A percentile compares a stretch with the other conserved stretches of the same genome.
phyloP scores from a whole-genome alignment of 2,888 invertebrate genomes.

The Synergus itoensis region DNA sequence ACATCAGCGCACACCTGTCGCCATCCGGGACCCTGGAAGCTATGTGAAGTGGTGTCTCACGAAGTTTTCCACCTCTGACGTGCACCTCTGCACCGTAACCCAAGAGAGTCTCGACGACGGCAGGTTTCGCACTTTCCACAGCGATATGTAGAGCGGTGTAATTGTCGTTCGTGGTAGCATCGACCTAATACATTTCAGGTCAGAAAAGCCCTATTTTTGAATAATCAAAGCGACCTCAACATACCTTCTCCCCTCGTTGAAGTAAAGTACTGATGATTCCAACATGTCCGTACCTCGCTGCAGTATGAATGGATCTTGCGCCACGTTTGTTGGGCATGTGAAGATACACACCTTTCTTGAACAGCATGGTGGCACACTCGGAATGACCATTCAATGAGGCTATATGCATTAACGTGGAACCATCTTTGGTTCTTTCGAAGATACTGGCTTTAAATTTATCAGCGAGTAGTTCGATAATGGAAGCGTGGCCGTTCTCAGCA shows the following conservation, averaged over 20 bases:
- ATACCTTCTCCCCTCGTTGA: conserved; percentile 96
- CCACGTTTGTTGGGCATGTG: conserved; percentile 99
- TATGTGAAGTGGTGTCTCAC: conserved; percentile 98
- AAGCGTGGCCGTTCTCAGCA: conserved; percentile 97
- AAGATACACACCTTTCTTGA: conserved; percentile 98
- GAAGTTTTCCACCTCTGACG: conserved; percentile 91
- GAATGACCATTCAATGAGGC: conserved; percentile 98
- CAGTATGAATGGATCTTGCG: conserved; percentile 98
- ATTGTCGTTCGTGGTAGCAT: conserved; percentile 84
- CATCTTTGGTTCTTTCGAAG: conserved; percentile 97
- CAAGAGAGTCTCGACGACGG: conserved; percentile 95
- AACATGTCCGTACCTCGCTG: conserved; percentile 97
- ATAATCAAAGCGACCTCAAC: conserved; percentile 4
- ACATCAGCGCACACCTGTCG: conserved; percentile 96
- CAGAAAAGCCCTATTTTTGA: too few species aligned
- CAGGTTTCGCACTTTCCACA: conserved; percentile 95
- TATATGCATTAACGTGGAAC: conserved; percentile 98
- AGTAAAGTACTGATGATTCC: conserved; percentile 97
- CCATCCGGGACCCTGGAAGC: conserved; percentile 96
- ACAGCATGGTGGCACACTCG: conserved; percentile 98
- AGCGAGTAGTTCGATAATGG: conserved; percentile 95
- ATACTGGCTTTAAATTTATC: conserved; percentile 99
- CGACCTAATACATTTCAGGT: conserved; percentile 64
- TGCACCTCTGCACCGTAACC: conserved; percentile 99
- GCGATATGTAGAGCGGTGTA: conserved; percentile 99